Evolutionary conservation across 2,888 invertebrate species (phyloP), one percentile per base, ranked within the genome.

Genomic region (Tridacna crocea): DNA sequence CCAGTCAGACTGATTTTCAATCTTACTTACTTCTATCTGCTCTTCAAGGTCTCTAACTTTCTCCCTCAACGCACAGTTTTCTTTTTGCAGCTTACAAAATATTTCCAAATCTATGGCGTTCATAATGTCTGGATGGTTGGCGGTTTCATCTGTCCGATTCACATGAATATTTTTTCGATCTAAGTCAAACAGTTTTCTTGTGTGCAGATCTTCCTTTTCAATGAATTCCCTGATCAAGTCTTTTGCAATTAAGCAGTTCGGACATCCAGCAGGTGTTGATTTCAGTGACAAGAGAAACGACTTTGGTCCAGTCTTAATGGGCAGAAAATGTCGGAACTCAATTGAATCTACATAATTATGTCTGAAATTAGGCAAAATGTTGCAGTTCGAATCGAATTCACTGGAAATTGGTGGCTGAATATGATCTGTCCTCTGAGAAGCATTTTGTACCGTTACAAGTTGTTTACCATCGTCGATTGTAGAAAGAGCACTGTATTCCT

Each of bases 281-380:
- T 10, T 13, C 17, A 82, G 63, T 0, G 79, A 75, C 10, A 75
- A 17, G 36, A 83, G 65, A 48, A 83, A 83, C 0, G 85, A 76
- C 47, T 66, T 46, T 0, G 85, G 83, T 27, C 83, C 83, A n/a
- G 75, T 68, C 47, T 75, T 80, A 46, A 83, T 51, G 46, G 76
- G 70, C 15, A 79, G 73, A 8, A 72, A 46, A 17, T 58, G 65
- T 47, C 83, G 79, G 48, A 80, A 85, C 48, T 78, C 75, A 13
- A 82, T 79, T 4, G 80, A 65, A 11, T 68, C 47, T 6, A 68
- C 15, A 15, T 13, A 17, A n/a, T 46, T 46, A 2, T 47, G 75
- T 24, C 68, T 27, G 27, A 19, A 68, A 15, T 19, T 17, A n/a
- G 27, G 46, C 11, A 68, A 8, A 0, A 47, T 24, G 51, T 55